Base-by-base conservation (phyloP, 1,140 invertebrate species). In the Drosophila albomicans region DNA sequence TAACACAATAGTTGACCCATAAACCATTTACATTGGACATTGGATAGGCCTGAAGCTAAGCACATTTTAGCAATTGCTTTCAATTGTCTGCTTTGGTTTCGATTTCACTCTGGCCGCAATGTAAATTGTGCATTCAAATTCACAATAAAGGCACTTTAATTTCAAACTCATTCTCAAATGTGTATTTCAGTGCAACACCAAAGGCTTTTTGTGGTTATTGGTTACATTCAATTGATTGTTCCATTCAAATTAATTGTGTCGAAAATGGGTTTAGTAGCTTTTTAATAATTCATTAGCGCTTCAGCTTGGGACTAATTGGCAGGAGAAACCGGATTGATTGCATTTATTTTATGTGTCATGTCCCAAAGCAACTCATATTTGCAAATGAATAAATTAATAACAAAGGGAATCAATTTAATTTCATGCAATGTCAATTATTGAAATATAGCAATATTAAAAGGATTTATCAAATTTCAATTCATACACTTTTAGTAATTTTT, bases 51-150 rank as follows among this genome's bases (percentile, higher is more conserved):
- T 54, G 73, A 30, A 66, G 61, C 52, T n/a, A 48, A 13, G 15
- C 11, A n/a, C 71, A 76, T 63, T 66, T 63, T 56, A 32, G 45
- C 58, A 70, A 64, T 75, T 58, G 66, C 67, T 59, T 58, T 46
- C 52, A 51, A 62, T 69, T 73, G 43, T 49, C 15, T 20, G 57
- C 41, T 16, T 35, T 54, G 41, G 52, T 49, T 51, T 67, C 30
- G 25, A 20, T 43, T 58, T 52, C 57, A 58, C 69, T 59, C 59
- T 81, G 79, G 54, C 82, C 75, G 71, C 79, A 81, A 54, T 70
- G 79, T 82, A 82, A 82, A 86, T 86, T 79, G 75, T 79, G 70
- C 76, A 79, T 82, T 87, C 68, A 76, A 82, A 82, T 65, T 57
- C 41, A 38, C 65, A 81, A 62, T 69, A 46, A 61, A 62, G 68